Base-by-base conservation (phyloP, 2,113 vertebrate species). In the Glaucomys volans region DNA sequence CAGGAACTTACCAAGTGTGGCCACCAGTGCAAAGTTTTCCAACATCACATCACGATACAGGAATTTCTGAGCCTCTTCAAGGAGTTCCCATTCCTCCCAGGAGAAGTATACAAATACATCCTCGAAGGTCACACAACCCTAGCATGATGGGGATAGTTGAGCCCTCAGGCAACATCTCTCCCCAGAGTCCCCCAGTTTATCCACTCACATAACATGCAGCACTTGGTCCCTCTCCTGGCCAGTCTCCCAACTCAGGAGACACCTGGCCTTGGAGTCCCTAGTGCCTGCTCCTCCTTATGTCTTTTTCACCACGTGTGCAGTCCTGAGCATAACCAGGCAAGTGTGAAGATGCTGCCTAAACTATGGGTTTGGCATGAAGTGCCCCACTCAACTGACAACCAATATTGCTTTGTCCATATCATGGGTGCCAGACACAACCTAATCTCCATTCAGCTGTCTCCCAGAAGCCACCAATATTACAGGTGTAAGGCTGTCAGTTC, bases 1-100 rank as follows among this genome's bases (percentile, higher is more conserved):
- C 10, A 54, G 35, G 35, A 32, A 93, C 96, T 97, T 92, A 97
- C 95, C 88, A 10, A 97, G 82, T 0, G 96, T 95, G 54, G 91
- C 71, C 75, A 91, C 91, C 18, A 95, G 95, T 1, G 75, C 81
- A 52, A 97, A 96, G 84, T 90, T 97, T 67, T 94, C 96, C 88
- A 96, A 91, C 95, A 97, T 96, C 91, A 97, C 95, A n/a, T 86
- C 80, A 4, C 54, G 40, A 85, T 90, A 95, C 32, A 96, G 91
- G 18, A 54, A 26, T 59, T 57, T 72, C 90, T 95, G 90, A 0
- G 50, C 28, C 6, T 93, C 66, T 2, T 81, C 67, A 30, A 96
- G 93, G 57, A 96, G 85, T 5, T 54, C 86, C 90, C 93, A 95
- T 22, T 93, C 93, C 30, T 90, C 90, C 47, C 50, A 50, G 80